These are phyloP conservation scores for Synergus laeviventris DNA, from an alignment of 2,888 invertebrate genomes.

Conservation along the genomic window DNA sequence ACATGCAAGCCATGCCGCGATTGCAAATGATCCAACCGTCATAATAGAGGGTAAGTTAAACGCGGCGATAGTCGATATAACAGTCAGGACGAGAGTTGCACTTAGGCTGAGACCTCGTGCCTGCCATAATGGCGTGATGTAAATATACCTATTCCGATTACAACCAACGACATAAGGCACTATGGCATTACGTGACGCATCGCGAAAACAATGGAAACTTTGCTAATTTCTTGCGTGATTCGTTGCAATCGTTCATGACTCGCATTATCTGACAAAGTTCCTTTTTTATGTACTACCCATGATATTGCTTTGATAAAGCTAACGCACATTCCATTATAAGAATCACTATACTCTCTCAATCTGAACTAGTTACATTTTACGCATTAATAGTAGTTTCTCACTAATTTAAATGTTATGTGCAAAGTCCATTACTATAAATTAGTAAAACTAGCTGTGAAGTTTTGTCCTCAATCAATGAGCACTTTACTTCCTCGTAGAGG, in stretches of 20 bases:
- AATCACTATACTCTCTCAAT: too few relatives aligned
- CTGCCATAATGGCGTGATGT: conserved; percentile 28
- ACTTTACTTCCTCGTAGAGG: too few relatives aligned
- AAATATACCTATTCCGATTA: conserved; percentile 37
- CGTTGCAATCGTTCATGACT: conserved; percentile 12
- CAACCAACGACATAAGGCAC: conserved; percentile 26
- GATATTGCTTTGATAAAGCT: neutral
- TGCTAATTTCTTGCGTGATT: conserved; percentile 40
- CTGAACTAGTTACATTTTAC: too few relatives aligned
- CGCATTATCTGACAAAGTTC: conserved; percentile 22
- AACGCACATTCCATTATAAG: neutral
- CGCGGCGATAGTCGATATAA: conserved; percentile 9
- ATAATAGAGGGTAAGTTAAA: conserved; percentile 20
- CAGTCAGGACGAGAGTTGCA: conserved; percentile 20
- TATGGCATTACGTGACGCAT: conserved; percentile 36
- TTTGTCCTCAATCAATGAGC: too few relatives aligned
- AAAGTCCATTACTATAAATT: too few relatives aligned
- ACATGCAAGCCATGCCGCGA: conserved; percentile 2
- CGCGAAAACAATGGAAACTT: conserved; percentile 31
- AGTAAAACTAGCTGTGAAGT: too few relatives aligned
- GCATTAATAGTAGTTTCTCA: too few relatives aligned
- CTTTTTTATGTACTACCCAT: neutral
- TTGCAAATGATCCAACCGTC: conserved; percentile 35
- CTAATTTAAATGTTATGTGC: too few relatives aligned
- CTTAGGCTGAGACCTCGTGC: conserved; percentile 25